A percentile compares a stretch with the other conserved stretches of the same genome.
Evolutionary conservation across 2,113 vertebrate species (phyloP).

Genomic region (Chloebia gouldiae): DNA sequence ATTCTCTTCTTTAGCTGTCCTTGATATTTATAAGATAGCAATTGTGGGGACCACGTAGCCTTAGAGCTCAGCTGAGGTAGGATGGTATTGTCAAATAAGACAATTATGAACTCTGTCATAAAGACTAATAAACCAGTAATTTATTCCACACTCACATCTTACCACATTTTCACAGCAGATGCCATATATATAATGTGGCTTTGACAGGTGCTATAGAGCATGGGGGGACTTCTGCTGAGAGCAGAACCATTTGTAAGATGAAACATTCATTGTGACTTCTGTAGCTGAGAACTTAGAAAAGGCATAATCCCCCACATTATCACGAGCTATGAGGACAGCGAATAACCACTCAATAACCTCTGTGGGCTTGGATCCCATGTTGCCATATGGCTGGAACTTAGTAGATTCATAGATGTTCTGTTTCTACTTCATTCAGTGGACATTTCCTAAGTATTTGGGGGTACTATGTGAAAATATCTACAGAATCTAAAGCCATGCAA

Average conservation of each 20-base stretch:
- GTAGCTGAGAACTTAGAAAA: background rate
- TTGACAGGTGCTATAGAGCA: background rate
- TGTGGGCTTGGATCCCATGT: background rate
- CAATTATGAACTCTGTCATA: background rate
- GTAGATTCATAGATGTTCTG: background rate
- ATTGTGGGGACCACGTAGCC: background rate
- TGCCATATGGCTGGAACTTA: background rate
- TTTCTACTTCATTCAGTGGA: background rate
- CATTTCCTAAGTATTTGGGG: background rate
- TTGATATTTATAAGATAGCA: background rate
- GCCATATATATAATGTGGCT: background rate
- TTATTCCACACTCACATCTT: background rate
- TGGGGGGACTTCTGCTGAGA: background rate
- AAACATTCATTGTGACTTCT: background rate
- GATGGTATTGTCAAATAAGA: background rate
- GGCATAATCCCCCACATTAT: background rate
- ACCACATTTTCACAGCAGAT: background rate
- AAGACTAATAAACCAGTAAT: background rate
- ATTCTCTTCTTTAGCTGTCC: background rate
- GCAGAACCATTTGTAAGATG: background rate
- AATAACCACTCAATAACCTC: background rate
- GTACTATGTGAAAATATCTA: background rate
- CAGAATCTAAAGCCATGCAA: background rate
- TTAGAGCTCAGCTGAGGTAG: background rate
- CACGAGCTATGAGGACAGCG: background rate